Conservation (phyloP, 1,140 invertebrate species). For the Drosophila navojoa region DNA sequence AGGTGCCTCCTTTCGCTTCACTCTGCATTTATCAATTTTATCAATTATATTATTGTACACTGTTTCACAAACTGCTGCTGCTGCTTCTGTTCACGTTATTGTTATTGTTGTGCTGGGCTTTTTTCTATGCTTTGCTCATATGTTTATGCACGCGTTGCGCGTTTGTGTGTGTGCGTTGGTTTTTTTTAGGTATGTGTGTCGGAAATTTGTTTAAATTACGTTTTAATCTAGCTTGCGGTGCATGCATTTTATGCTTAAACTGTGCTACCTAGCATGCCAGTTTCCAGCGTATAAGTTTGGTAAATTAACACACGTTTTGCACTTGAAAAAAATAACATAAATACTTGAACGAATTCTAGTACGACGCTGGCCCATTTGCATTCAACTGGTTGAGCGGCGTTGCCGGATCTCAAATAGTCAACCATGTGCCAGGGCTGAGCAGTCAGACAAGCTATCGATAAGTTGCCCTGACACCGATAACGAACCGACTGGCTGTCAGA, state of each 20-base stretch:
- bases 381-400: conserved; percentile 64
- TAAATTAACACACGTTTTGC: conserved; percentile 28
- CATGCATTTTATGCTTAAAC: conserved; percentile 37
- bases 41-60: conserved; percentile 55
- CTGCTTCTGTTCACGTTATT: conserved; percentile 1
- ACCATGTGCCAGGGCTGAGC: conserved; percentile 17
- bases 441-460: conserved; percentile 7
- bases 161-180: conserved; percentile 34
- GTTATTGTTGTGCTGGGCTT: conserved; percentile 22
- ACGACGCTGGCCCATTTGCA: conserved; percentile 52
- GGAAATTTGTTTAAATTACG: conserved; percentile 37
- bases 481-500: not conserved
- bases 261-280: not conserved
- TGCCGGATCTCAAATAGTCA: conserved; percentile 32
- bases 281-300: not conserved
- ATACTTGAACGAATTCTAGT: conserved; percentile 50
- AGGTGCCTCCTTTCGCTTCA: conserved; percentile 10
- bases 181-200: conserved; percentile 14
- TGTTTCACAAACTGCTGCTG: conserved; percentile 30
- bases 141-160: conserved; percentile 41
- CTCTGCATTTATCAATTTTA: conserved; percentile 37
- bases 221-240: conserved; percentile 1
- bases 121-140: conserved; percentile 30
- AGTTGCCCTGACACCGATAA: not conserved
- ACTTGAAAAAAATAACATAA: conserved; percentile 55